Conservation (phyloP, 30 jellyfish, hydroid and myxozoan genomes). For the Pseudorhiza aurosa region DNA sequence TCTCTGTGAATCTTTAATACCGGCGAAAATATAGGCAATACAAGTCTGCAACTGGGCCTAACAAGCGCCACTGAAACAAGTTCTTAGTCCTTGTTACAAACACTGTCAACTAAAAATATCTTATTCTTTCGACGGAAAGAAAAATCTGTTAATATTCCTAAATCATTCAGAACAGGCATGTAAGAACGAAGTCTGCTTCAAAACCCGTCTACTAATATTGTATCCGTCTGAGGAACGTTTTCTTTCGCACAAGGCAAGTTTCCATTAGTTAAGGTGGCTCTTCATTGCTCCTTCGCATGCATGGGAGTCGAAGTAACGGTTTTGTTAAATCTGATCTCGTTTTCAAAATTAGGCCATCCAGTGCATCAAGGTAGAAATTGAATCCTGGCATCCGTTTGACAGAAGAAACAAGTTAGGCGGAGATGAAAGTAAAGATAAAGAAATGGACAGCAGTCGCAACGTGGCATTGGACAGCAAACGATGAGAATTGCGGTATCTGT, state of each 20-base stretch:
- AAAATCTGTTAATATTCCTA: no score
- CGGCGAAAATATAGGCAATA: no score
- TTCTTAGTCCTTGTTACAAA: not conserved
- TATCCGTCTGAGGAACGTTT: not conserved
- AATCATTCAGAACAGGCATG: no score
- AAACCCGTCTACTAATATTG: not conserved
- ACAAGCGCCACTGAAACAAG: no score
- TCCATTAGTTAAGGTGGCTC: constrained; percentile 13
- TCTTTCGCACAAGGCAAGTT: not conserved
- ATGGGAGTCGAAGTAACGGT: not conserved
- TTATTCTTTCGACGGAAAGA: no score
- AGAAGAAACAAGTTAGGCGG: not conserved
- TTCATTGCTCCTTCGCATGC: not conserved
- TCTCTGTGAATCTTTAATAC: no score
- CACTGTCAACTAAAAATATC: not conserved
- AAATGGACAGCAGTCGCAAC: constrained; percentile 98
- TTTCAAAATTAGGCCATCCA: not conserved
- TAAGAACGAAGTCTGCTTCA: not conserved
- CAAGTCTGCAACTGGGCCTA: no score
- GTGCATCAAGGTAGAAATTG: not conserved
- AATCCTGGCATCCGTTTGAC: not conserved
- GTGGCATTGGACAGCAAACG: constrained; percentile 99
- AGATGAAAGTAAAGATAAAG: constrained; percentile 81
- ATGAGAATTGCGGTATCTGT: constrained; percentile 99
- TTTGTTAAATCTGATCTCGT: no score